Percentiles rank a stretch among this genome's conserved stretches.
phyloP scores from a whole-genome alignment of 2,797 vertebrate species.

The Rhinatrema bivittatum region DNA sequence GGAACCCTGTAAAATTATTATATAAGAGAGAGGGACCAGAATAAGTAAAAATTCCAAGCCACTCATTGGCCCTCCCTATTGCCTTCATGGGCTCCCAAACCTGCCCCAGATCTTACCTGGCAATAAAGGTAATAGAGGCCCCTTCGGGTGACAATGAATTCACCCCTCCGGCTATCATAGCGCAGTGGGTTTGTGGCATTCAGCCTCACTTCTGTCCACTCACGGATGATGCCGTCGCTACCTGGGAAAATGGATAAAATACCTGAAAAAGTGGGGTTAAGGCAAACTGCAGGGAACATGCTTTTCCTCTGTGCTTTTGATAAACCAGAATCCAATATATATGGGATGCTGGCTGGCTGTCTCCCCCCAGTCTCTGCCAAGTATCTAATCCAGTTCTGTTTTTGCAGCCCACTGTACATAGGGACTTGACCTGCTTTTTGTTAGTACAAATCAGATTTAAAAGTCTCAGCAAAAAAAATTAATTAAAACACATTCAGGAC shows the following conservation, averaged over 20 bases:
- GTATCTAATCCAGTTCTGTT: accelerated
- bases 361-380: too few relatives aligned
- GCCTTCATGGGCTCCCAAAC: background rate
- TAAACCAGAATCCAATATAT: too few relatives aligned
- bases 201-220: slow-evolving; percentile 74
- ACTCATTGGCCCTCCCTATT: too few relatives aligned
- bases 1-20: background rate
- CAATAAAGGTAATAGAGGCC: slow-evolving; percentile 88
- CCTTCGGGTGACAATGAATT: slow-evolving; percentile 67
- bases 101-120: slow-evolving; percentile 60
- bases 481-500: too few relatives aligned
- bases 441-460: too few relatives aligned
- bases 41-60: too few relatives aligned
- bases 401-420: too few relatives aligned
- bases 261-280: background rate
- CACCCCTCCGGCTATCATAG: slow-evolving; percentile 68
- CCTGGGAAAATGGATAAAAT: slow-evolving; percentile 28
- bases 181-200: slow-evolving; percentile 76
- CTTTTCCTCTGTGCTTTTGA: background rate
- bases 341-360: too few relatives aligned
- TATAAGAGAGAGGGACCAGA: background rate
- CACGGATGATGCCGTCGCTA: slow-evolving; percentile 73
- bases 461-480: too few relatives aligned
- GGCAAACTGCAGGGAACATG: background rate
- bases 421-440: too few relatives aligned